Base-by-base conservation (phyloP, 1,140 invertebrate species). In the Apis cerana region DNA sequence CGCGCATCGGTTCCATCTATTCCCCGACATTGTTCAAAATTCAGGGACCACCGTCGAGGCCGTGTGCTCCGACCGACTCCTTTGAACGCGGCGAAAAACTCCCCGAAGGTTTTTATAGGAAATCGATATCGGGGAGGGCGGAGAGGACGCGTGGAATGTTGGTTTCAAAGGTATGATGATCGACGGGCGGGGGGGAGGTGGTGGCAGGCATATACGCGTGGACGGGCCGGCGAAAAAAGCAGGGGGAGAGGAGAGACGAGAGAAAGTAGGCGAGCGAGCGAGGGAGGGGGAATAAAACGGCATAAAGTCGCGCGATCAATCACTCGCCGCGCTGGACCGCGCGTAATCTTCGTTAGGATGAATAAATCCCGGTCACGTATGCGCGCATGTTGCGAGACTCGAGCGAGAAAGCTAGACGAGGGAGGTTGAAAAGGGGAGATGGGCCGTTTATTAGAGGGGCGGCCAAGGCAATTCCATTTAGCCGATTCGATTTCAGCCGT, bases 31-130 rank as follows among this genome's bases (percentile, higher is more conserved):
- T 82, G 80, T 82, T 82, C 80, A 68, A 82, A 82, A 82, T 82
- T 82, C 80, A 82, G 64, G 72, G 71, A 82, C 74, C 74, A 75
- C 33, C 33, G 33, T 5, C 80, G 64, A 75, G 80, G 13, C 74
- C 74, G 54, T 76, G 72, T 58, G 52, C 72, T 27, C 27, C 33
- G 33, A 33, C 33, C 56, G 74, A 7, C 72, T 82, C 72, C 80
- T 82, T 82, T 82, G 80, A 82, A 65, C 71, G 80, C 56, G 74
- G 64, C 48, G 80, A 56, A 82, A 76, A 82, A 76, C 74, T 82
- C 74, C 56, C 80, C 23, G 80, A 76, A 76, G 80, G 80, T 76
- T 82, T 43, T 82, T 76, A 82, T 82, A 82, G 80, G 80, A 82
- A 82, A 82, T 82, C 80, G 80, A 82, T 82, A 82, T 82, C 48